Conservation (phyloP, 2,797 vertebrate genomes). For the Pseudomugil tenellus region DNA sequence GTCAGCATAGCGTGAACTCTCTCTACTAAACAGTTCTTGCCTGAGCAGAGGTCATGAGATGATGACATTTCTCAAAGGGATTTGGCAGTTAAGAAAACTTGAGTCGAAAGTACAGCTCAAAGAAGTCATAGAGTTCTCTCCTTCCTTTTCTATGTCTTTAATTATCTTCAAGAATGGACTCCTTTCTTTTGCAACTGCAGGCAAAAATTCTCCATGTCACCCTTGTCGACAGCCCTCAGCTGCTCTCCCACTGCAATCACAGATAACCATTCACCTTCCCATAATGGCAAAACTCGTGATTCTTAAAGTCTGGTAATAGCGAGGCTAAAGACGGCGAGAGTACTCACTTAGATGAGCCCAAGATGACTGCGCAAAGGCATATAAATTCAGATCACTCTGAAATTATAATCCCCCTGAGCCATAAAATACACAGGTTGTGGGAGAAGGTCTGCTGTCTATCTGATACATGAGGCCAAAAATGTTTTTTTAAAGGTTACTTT, state of each 20-base stretch:
- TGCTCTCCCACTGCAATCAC: slow-evolving; percentile 63
- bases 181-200: slow-evolving; percentile 19
- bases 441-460: slow-evolving; percentile 42
- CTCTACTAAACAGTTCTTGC: slow-evolving; percentile 15
- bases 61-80: slow-evolving; percentile 25
- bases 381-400: slow-evolving; percentile 67
- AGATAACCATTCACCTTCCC: slow-evolving; percentile 69
- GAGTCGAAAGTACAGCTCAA: slow-evolving; percentile 20
- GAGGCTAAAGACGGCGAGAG: slow-evolving; percentile 64
- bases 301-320: slow-evolving; percentile 53
- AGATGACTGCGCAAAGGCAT: slow-evolving; percentile 62
- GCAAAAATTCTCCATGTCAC: slow-evolving; percentile 43
- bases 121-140: slow-evolving; percentile 10
- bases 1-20: slow-evolving; percentile 33
- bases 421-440: slow-evolving; percentile 47
- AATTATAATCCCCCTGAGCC: slow-evolving; percentile 67
- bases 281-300: slow-evolving; percentile 44
- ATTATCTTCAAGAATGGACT: slow-evolving; percentile 47
- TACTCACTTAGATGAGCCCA: slow-evolving; percentile 60
- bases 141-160: slow-evolving; percentile 22
- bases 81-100: slow-evolving; percentile 6
- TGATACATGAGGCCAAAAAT: slow-evolving; percentile 32
- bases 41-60: slow-evolving; percentile 19
- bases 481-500: slow-evolving; percentile 44
- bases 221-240: slow-evolving; percentile 40